Base-by-base conservation (phyloP, 2,888 invertebrate species). In the Isotomurus palustris region DNA sequence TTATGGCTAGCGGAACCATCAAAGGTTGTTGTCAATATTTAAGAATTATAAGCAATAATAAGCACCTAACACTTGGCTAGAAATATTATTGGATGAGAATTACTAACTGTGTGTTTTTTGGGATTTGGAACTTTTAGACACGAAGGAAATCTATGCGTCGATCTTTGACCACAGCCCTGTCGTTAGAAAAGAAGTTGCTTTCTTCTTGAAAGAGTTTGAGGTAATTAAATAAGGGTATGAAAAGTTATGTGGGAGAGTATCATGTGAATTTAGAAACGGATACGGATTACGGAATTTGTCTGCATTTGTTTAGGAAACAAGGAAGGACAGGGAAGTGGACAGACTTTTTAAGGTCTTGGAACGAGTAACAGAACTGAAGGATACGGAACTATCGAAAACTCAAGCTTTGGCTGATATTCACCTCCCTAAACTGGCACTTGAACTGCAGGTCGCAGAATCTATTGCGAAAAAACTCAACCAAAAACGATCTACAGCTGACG, bases 121-220 rank as follows among this genome's bases (percentile, higher is more conserved):
- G n/a, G n/a, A n/a, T n/a, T n/a, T n/a, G n/a, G n/a, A n/a, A 32
- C 24, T 32, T 50, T 38, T 25, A 92, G 91, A 88, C 80, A 81
- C 86, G 70, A 83, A 84, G 64, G 88, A 87, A 77, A 84, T 91
- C 74, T 90, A 90, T 84, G 82, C 83, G 71, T 81, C 91, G 73
- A 78, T 92, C 58, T 88, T 92, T 77, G 90, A 92, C 76, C 92
- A 92, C 73, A 83, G 86, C 64, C 87, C 88, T 32, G 89, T 91
- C 75, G 75, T 91, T 58, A 87, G 84, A 76, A 90, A 91, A 55
- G 92, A 92, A 82, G 85, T 91, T 67, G 85, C 85, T 69, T 85
- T 83, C 75, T 86, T 88, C 77, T 75, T 91, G 4, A 84, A 84
- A 68, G 90, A 91, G 75, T 91, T 91, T 77, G 91, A 92, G 83